These are phyloP conservation scores for Omphaloscelis lunosa DNA, from an alignment of 2,888 invertebrate genomes.

Conservation along the genomic window DNA sequence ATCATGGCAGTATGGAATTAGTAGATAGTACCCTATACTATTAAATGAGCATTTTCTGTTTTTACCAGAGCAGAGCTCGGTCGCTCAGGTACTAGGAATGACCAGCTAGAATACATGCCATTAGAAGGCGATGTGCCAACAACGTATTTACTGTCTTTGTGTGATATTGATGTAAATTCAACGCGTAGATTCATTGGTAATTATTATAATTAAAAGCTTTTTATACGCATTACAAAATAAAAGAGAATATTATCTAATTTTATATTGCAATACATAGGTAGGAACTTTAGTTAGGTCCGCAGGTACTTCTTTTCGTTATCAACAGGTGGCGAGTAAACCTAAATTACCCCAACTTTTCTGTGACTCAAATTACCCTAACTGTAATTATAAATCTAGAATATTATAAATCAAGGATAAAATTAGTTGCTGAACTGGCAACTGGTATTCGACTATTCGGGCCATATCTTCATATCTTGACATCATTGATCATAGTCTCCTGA, in stretches of 20 bases:
- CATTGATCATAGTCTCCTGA: not conserved
- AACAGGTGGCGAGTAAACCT: not conserved
- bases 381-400: not conserved
- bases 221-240: not conserved
- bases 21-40: too few relatives aligned
- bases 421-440: not conserved
- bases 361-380: not conserved
- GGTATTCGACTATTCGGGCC: not conserved
- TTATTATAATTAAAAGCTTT: not conserved
- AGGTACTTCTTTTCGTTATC: not conserved
- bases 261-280: not conserved
- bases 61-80: too few relatives aligned
- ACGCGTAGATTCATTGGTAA: not conserved
- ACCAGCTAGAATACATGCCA: not conserved
- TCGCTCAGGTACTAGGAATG: not conserved
- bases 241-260: not conserved
- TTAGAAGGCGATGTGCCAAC: constrained; percentile 34
- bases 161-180: constrained; percentile 18
- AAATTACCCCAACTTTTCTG: not conserved
- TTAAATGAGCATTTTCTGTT: too few relatives aligned
- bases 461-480: not conserved
- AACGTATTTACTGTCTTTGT: constrained; percentile 2
- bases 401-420: not conserved
- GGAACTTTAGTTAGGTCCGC: not conserved
- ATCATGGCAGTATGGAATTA: too few relatives aligned